Percentiles rank a stretch among this genome's conserved stretches.
Conservation (phyloP, 2,888 invertebrate genomes). For the Macrosiphum euphorbiae region DNA sequence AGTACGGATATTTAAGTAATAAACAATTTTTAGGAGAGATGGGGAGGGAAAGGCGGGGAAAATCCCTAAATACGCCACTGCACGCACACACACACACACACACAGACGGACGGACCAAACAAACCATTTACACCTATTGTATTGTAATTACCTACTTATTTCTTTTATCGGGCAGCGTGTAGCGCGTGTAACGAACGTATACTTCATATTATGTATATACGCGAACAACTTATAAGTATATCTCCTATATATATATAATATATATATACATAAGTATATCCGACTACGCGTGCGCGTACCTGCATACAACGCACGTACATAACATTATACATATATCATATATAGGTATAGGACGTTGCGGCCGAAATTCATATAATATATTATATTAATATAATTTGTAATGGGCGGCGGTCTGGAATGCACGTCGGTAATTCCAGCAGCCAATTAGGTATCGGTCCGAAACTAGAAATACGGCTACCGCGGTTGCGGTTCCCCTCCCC, state of each 20-base stretch:
- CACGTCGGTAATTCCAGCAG: slow-evolving; percentile 48
- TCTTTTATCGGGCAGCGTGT: neutral
- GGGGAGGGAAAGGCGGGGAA: no score
- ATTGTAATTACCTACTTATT: neutral
- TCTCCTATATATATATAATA: no score
- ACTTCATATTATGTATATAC: neutral
- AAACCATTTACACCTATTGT: neutral
- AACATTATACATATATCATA: neutral
- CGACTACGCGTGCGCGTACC: neutral
- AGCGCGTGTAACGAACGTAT: neutral
- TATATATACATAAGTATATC: neutral
- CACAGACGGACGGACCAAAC: neutral
- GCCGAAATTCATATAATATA: slow-evolving; percentile 19
- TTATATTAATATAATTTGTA: slow-evolving; percentile 48
- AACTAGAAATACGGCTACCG: slow-evolving; percentile 61
- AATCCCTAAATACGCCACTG: no score
- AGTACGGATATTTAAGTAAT: no score
- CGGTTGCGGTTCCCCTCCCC: slow-evolving; percentile 29
- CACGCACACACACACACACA: no score
- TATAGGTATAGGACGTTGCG: neutral
- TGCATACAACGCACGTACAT: neutral
- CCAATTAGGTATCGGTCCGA: slow-evolving; percentile 62
- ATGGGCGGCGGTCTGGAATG: slow-evolving; percentile 64
- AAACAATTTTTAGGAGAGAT: no score
- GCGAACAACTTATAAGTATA: neutral